Evolutionary conservation across 2,888 invertebrate genomes (phyloP), one percentile per base, ranked within the genome.

Genomic region (Orthonevra nobilis): DNA sequence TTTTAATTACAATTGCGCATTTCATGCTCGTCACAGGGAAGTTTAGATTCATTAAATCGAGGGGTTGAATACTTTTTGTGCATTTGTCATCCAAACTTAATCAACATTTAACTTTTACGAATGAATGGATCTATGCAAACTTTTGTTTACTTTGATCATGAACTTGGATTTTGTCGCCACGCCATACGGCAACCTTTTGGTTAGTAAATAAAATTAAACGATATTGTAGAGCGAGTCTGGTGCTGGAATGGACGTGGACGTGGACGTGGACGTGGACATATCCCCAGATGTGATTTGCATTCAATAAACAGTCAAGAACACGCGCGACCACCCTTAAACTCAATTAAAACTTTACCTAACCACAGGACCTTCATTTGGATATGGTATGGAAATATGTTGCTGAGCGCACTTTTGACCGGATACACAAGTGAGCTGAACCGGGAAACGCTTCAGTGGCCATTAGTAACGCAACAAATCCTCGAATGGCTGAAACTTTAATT

Each of bases 291-390:
- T 72, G 79, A 79, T 79, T 79, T 79, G 79, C 79, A 79, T 79
- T 79, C 79, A 72, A 79, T 79, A 79, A 79, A 63, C 66, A 79
- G 79, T 79, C 79, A 79, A 73, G 79, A 72, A 79, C 79, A 79
- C 79, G 79, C 79, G 79, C 79, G 79, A 48, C 79, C 79, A 79
- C 79, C 79, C 72, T 79, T 73, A 77, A 79, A 79, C 79, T 79
- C 79, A 79, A 79, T 79, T 79, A 79, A 79, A 79, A 79, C 72
- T 79, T 79, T 72, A 79, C 72, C 79, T 61, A 72, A 79, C 79
- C 79, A 68, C 66, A 72, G 72, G 64, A 68, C 72, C 42, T 61
- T 60, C 58, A 26, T 58, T 38, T 26, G 58, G 50, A 44, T 64
- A 26, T 34, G 26, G 48, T 36, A 28, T 63, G 40, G 68, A 40